Conservation (phyloP, 2,113 vertebrate species). For the Apaloderma vittatum region DNA sequence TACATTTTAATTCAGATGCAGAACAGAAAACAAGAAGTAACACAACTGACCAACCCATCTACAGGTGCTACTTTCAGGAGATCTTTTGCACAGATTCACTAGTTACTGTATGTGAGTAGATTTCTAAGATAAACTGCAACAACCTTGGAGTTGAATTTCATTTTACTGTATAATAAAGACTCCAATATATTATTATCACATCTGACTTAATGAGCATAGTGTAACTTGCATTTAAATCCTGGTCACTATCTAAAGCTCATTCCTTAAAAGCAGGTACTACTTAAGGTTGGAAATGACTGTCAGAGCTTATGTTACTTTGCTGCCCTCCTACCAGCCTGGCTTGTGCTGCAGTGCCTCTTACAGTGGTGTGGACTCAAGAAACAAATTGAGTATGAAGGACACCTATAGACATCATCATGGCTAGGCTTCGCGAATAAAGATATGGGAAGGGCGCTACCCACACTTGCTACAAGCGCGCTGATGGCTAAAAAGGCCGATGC, state of each 20-base stretch:
- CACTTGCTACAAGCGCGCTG: too few relatives aligned
- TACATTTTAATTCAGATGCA: neutral
- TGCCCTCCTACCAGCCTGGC: rapidly evolving
- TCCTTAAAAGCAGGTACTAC: neutral
- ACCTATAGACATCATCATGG: rapidly evolving
- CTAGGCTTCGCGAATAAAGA: too few relatives aligned
- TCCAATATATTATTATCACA: too few relatives aligned
- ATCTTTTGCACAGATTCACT: neutral
- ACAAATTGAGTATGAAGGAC: rapidly evolving
- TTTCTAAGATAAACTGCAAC: neutral
- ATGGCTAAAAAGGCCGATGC: too few relatives aligned
- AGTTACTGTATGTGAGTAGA: rapidly evolving
- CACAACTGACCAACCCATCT: rapidly evolving
- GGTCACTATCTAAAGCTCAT: neutral
- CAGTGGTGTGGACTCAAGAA: rapidly evolving
- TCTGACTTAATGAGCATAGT: neutral
- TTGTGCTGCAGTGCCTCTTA: too few relatives aligned
- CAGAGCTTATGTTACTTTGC: too few relatives aligned
- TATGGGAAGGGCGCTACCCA: too few relatives aligned
- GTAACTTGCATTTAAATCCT: neutral
- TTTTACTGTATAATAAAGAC: rapidly evolving
- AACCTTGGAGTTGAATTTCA: neutral
- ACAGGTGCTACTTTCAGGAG: neutral
- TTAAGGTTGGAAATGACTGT: too few relatives aligned
- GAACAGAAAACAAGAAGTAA: neutral